Conservation (phyloP, 2,888 invertebrate species). For the Nasonia oneida region DNA sequence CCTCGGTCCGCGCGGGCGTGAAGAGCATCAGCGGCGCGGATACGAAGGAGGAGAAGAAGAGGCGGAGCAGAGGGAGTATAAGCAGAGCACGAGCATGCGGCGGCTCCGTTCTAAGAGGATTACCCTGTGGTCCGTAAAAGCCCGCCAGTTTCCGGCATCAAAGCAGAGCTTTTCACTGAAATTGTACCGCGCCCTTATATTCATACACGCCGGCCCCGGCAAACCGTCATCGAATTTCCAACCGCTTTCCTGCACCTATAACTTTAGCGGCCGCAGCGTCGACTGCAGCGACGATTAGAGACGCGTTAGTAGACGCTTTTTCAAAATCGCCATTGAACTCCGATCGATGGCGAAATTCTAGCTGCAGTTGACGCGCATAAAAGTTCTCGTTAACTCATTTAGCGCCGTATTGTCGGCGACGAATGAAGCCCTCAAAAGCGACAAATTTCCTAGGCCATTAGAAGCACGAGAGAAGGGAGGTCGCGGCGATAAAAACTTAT, state of each 20-base stretch:
- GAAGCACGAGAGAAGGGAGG: background rate
- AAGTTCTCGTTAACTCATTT: constrained; percentile 4
- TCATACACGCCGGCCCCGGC: constrained; percentile 19
- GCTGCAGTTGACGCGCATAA: too few species aligned
- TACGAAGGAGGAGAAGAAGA: background rate
- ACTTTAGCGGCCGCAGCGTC: background rate
- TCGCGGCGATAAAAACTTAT: constrained; percentile 59
- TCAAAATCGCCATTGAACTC: too few species aligned
- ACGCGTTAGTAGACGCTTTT: background rate
- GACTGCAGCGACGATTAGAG: constrained; percentile 1
- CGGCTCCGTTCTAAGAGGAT: constrained; percentile 71
- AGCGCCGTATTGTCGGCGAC: background rate
- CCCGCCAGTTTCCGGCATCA: constrained; percentile 68
- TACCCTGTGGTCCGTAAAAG: constrained; percentile 72
- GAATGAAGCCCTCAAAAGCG: constrained; percentile 30
- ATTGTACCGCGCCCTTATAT: constrained; percentile 58
- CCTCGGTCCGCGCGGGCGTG: background rate
- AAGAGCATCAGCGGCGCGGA: background rate
- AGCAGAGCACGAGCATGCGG: constrained; percentile 43
- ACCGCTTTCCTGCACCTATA: background rate
- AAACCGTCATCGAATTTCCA: constrained; percentile 46
- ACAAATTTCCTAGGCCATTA: constrained; percentile 43
- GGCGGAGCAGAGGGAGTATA: background rate
- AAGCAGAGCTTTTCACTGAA: constrained; percentile 67
- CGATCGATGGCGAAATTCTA: too few species aligned